Conservation (phyloP, 2,888 invertebrate species). For the Synergus gifuensis region DNA sequence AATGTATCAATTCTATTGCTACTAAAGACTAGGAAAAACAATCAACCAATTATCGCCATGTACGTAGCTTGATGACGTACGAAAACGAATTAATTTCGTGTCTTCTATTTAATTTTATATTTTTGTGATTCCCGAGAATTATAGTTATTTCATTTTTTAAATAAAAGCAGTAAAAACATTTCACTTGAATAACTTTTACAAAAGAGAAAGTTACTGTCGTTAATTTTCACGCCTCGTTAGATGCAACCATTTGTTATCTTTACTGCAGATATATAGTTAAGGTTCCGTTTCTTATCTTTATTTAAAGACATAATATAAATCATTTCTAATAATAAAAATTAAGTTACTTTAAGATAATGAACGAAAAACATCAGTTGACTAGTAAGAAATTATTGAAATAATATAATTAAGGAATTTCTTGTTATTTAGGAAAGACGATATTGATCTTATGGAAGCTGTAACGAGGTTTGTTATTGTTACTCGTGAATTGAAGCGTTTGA, state of each 20-base stretch:
- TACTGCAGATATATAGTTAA: not conserved
- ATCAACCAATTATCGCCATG: not conserved
- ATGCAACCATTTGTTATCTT: not conserved
- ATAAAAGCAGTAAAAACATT: not conserved
- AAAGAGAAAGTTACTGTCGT: not conserved
- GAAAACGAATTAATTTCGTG: not conserved
- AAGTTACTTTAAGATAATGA: not conserved
- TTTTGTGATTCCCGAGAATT: not conserved
- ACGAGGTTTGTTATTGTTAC: constrained; percentile 70
- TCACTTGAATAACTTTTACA: not conserved
- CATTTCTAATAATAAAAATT: not conserved
- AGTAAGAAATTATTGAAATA: constrained; percentile 5
- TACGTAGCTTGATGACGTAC: not conserved
- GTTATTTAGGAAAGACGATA: constrained; percentile 67
- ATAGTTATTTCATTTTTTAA: not conserved
- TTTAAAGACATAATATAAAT: not conserved
- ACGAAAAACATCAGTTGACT: not conserved
- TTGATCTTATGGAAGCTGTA: constrained; percentile 66
- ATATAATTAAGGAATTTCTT: constrained; percentile 32
- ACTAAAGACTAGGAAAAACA: not conserved
- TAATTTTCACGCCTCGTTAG: not conserved
- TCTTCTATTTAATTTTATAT: not conserved
- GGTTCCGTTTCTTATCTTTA: not conserved
- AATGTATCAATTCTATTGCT: not conserved
- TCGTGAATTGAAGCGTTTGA: constrained; percentile 40